Conservation (phyloP, 2,888 invertebrate species). For the Andrena marginata region DNA sequence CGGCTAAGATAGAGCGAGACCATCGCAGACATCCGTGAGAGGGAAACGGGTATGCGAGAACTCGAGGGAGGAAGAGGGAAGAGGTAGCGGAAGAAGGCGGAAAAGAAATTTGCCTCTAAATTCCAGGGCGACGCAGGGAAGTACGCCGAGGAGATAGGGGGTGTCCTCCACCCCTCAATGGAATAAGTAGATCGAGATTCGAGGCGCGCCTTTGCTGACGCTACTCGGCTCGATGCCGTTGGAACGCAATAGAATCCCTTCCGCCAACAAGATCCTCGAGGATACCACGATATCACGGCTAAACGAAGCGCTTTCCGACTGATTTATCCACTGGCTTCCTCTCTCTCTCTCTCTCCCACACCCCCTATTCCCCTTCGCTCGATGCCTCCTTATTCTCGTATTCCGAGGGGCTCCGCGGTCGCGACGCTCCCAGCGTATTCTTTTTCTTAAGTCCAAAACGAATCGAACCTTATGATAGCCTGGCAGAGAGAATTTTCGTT, state of each 20-base stretch:
- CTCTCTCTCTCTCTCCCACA: slow-evolving; percentile 21
- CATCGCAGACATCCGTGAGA: slow-evolving; percentile 12
- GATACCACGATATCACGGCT: slow-evolving; percentile 75
- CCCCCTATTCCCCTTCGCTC: slow-evolving; percentile 6
- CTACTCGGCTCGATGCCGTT: slow-evolving; percentile 70
- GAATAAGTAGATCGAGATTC: slow-evolving; percentile 75
- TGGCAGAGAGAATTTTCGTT: neutral
- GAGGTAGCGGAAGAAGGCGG: slow-evolving; percentile 44
- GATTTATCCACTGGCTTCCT: slow-evolving; percentile 69
- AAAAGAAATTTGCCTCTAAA: slow-evolving; percentile 75
- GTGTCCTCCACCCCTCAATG: slow-evolving; percentile 54
- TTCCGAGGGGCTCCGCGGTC: slow-evolving; percentile 33
- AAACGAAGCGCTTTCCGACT: slow-evolving; percentile 76
- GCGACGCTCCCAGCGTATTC: slow-evolving; percentile 19
- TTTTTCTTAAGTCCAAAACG: slow-evolving; percentile 14
- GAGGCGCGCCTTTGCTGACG: slow-evolving; percentile 73
- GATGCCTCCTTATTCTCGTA: slow-evolving; percentile 31
- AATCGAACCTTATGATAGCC: slow-evolving; percentile 15
- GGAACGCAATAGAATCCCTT: slow-evolving; percentile 74
- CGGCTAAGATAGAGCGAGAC: slow-evolving; percentile 47
- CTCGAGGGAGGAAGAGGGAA: neutral
- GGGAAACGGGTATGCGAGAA: slow-evolving; percentile 23
- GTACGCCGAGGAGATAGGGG: slow-evolving; percentile 44
- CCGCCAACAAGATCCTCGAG: slow-evolving; percentile 71
- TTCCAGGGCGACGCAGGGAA: slow-evolving; percentile 67